A percentile compares a stretch with the other conserved stretches of the same genome.
These are phyloP conservation scores for Callorhinus ursinus DNA, from an alignment of 2,113 vertebrate genomes.

Conservation along the genomic window DNA sequence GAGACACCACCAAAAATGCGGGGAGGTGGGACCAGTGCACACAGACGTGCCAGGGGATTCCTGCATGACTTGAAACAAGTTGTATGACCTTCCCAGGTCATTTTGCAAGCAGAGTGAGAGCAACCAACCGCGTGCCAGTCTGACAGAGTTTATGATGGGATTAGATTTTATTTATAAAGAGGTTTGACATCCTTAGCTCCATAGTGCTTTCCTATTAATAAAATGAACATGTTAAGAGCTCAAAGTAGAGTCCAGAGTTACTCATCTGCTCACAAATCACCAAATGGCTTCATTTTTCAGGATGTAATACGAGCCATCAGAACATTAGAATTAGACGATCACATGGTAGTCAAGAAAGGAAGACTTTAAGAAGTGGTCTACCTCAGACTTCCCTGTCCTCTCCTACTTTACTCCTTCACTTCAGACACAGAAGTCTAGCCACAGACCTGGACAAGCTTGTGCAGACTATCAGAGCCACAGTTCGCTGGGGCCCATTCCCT, in stretches of 20 bases:
- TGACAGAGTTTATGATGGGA: constrained; percentile 15
- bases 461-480: not conserved
- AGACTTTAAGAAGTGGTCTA: not conserved
- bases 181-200: not conserved
- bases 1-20: not conserved
- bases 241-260: not conserved
- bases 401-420: not conserved
- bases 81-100: constrained; percentile 31
- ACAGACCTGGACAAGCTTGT: not conserved
- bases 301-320: not conserved
- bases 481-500: not conserved
- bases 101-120: not conserved
- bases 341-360: not conserved
- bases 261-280: not conserved
- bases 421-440: not conserved
- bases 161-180: constrained; percentile 65
- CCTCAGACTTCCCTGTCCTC: not conserved
- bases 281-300: not conserved
- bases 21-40: not conserved
- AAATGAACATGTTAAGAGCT: constrained; percentile 9
- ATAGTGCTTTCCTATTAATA: constrained; percentile 59
- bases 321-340: not conserved
- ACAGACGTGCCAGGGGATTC: not conserved
- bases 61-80: not conserved
- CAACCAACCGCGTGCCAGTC: not conserved